Evolutionary conservation across 2,797 vertebrate species (phyloP).

Genomic region (Aeoliscus strigatus): DNA sequence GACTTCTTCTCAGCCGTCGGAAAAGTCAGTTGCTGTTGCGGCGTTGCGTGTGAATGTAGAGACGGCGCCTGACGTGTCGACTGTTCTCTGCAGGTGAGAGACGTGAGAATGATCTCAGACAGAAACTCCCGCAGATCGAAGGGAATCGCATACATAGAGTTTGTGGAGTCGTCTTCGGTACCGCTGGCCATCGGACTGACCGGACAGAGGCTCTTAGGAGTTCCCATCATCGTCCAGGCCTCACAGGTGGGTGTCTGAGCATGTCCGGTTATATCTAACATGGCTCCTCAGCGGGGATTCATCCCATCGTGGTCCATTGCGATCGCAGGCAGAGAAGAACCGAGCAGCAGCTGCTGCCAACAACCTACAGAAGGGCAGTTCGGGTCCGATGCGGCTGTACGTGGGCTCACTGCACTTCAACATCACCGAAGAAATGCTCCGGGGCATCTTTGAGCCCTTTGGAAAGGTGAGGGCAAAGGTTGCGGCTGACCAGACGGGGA

Average conservation of each 20-base stretch:
- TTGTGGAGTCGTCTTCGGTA: constrained; percentile 93
- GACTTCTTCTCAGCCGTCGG: constrained; percentile 99
- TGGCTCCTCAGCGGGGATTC: too few species aligned
- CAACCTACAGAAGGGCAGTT: constrained; percentile 93
- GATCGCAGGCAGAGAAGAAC: constrained; percentile 92
- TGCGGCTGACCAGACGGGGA: too few species aligned
- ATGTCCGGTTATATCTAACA: too few species aligned
- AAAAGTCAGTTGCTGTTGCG: constrained; percentile 74
- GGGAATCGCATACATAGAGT: constrained; percentile 98
- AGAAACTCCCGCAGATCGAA: constrained; percentile 97
- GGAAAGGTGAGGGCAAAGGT: constrained; percentile 78
- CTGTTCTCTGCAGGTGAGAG: constrained; percentile 83
- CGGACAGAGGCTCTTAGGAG: constrained; percentile 92
- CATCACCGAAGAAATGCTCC: constrained; percentile 98
- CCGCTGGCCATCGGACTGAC: constrained; percentile 96
- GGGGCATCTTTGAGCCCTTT: constrained; percentile 97
- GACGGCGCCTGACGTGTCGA: background rate
- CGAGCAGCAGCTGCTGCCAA: constrained; percentile 94
- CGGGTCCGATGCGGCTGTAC: constrained; percentile 95
- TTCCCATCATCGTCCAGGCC: constrained; percentile 97
- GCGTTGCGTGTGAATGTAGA: background rate
- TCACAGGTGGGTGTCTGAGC: constrained; percentile 82
- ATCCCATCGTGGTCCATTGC: too few species aligned
- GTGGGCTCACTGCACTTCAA: constrained; percentile 98
- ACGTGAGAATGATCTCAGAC: constrained; percentile 98